Percentiles rank a stretch among this genome's conserved stretches.
phyloP scores from a whole-genome alignment of 2,797 vertebrate genomes.

The Phaenicophaeus curvirostris region DNA sequence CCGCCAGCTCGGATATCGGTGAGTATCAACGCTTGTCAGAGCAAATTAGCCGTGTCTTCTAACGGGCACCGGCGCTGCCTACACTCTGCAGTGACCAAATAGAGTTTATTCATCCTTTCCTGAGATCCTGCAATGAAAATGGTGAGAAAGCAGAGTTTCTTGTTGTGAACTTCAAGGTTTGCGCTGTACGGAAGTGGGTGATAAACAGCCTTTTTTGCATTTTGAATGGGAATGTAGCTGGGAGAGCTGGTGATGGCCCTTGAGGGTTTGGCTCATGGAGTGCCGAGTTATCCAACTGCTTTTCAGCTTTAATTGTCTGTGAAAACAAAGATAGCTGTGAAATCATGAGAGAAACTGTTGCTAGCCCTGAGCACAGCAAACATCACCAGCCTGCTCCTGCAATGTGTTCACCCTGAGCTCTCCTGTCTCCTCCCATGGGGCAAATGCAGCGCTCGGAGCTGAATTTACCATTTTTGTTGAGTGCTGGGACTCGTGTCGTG shows the following conservation, averaged over 20 bases:
- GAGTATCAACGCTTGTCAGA: not conserved
- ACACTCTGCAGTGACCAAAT: rapidly evolving
- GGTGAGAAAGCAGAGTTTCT: too few species aligned
- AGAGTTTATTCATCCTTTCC: not conserved
- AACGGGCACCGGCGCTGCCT: rapidly evolving
- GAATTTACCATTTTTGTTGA: not conserved
- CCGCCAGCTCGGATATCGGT: constrained; percentile 95
- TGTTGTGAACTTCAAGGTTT: not conserved
- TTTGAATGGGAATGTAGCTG: not conserved
- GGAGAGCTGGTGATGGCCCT: not conserved
- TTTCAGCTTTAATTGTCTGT: too few species aligned
- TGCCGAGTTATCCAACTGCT: too few species aligned
- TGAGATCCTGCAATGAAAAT: not conserved
- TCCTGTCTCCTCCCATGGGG: too few species aligned
- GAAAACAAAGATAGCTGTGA: too few species aligned
- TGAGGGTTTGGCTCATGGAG: rapidly evolving
- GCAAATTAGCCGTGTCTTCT: not conserved
- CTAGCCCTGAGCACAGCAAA: too few species aligned
- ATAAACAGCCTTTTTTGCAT: not conserved
- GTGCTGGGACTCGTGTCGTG: rapidly evolving
- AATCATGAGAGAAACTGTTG: too few species aligned
- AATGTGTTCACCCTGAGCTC: too few species aligned
- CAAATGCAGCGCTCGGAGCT: rapidly evolving
- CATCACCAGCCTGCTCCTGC: too few species aligned
- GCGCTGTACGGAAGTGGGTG: not conserved